Conservation (phyloP, 2,113 vertebrate species). For the Bos indicus region DNA sequence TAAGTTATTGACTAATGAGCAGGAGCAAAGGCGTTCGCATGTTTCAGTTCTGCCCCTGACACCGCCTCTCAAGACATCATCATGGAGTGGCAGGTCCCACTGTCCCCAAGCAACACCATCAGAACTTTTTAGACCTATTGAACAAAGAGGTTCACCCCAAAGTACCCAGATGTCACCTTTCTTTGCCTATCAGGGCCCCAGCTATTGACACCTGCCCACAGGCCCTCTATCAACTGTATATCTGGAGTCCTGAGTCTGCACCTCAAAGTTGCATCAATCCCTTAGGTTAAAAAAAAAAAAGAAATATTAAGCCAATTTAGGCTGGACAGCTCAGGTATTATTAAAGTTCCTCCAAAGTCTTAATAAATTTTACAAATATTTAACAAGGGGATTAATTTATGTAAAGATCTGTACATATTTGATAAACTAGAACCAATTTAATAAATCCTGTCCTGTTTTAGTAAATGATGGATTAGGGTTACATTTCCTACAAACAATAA, state of each 20-base stretch:
- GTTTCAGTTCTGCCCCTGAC: neutral
- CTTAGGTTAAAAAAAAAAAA: neutral
- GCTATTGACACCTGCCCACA: neutral
- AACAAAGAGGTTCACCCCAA: neutral
- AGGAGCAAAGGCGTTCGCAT: neutral
- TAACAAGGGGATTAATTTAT: constrained; percentile 83
- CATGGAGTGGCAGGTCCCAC: neutral
- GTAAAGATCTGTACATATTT: constrained; percentile 86
- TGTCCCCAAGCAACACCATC: neutral
- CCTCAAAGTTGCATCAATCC: neutral
- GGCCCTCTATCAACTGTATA: neutral
- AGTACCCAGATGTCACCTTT: neutral
- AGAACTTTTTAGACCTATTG: neutral
- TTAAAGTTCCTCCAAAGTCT: constrained; percentile 79
- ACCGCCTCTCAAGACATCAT: neutral
- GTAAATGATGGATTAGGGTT: constrained; percentile 84
- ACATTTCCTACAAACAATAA: constrained; percentile 80
- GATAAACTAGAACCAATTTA: constrained; percentile 84
- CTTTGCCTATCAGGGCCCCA: neutral
- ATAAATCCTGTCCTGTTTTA: constrained; percentile 83
- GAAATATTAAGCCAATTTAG: constrained; percentile 47
- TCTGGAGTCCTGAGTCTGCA: neutral
- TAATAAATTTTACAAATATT: constrained; percentile 87
- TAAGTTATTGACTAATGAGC: neutral
- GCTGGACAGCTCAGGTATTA: constrained; percentile 62